Evolutionary conservation across 37 sponge, comb jelly and placozoan species (phyloP), one percentile per base, ranked within the genome.

Genomic region (Haliclona indistincta): DNA sequence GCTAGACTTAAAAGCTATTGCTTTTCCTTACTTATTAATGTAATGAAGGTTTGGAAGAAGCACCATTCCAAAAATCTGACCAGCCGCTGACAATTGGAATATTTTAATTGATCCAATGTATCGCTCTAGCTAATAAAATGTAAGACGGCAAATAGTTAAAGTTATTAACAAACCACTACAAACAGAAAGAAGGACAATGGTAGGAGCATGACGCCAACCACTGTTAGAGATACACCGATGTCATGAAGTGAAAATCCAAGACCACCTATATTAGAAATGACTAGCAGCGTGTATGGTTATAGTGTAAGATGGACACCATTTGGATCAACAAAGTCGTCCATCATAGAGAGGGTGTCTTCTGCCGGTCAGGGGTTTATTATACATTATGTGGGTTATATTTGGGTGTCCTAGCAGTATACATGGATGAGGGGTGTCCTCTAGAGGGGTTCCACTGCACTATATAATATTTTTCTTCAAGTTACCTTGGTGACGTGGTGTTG

Each of bases 201-300:
- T 1, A 90, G 52, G 4, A 85, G 32, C 15, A 90, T 44, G 7
- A 32, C 63, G 0, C 86, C 91, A 56, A 56, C 63, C 3, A 90
- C 60, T 3, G 76, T 32, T 51, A 84, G 70, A 34, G 78, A 70
- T 2, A 85, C 47, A 5, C 91, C 91, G 63, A 90, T 85, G 36
- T 90, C 78, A 56, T 77, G 70, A 35, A 71, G 85, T 22, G 52
- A 52, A 35, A 84, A 72, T 2, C 86, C 91, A 3, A 90, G 63
- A 1, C 91, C 91, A 66, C 91, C 91, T 90, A 60, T 19, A 74
- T 25, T 8, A 58, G 44, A 17, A 70, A 28, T 0, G 19, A n/a
- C n/a, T n/a, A 49, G 53, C 53, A 49, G 17, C 17, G 53, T 26
- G 26, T 26, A 61, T 61, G 63, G 13, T 61, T 49, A 17, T 20